These are phyloP conservation scores for Atopsyche davidsoni DNA, from an alignment of 1,140 invertebrate species.

Conservation along the genomic window DNA sequence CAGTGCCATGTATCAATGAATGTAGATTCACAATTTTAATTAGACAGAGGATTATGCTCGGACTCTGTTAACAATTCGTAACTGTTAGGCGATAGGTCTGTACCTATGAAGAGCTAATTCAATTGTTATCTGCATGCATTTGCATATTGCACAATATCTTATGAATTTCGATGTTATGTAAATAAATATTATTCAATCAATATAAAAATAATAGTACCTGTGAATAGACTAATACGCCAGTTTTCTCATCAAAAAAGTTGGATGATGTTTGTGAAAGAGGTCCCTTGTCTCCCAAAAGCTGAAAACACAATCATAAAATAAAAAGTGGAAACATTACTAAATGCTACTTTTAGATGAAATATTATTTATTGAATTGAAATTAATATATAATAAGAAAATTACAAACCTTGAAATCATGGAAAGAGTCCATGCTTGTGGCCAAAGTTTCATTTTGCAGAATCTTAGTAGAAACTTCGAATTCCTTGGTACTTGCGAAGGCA, in stretches of 20 bases:
- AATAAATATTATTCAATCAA: no score
- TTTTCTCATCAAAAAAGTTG: conserved; percentile 63
- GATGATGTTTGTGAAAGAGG: conserved; percentile 65
- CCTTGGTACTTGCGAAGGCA: conserved; percentile 64
- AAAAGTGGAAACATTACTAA: conserved; percentile 1
- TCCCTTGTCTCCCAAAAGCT: conserved; percentile 62
- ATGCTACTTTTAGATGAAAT: neutral
- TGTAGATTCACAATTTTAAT: no score
- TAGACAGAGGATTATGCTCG: no score
- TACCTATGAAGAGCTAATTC: no score
- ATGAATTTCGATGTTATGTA: no score
- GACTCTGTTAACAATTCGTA: no score
- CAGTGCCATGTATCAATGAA: no score
- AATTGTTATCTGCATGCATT: no score
- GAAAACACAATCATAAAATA: conserved; percentile 10
- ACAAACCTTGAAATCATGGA: conserved; percentile 59
- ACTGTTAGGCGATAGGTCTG: no score
- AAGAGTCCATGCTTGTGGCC: conserved; percentile 50
- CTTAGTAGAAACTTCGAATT: conserved; percentile 64
- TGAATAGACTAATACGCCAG: conserved; percentile 68
- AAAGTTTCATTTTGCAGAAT: conserved; percentile 63
- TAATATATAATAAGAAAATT: neutral
- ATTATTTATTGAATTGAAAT: neutral
- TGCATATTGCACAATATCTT: no score
- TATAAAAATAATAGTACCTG: no score